Evolutionary conservation across 1,140 invertebrate species (phyloP).

Genomic region (Drosophila navojoa): DNA sequence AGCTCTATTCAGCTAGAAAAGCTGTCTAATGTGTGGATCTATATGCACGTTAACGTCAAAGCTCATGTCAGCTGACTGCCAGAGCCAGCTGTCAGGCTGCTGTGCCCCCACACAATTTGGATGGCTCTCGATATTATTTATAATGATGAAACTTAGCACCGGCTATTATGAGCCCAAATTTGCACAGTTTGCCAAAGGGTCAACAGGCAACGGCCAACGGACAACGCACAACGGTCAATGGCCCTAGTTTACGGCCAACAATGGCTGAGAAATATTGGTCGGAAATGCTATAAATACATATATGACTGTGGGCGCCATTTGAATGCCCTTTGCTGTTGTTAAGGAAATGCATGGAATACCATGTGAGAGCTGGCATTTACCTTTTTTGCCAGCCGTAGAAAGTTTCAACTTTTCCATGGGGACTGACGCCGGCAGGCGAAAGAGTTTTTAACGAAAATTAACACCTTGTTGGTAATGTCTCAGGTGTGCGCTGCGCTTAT

Average conservation of each 20-base stretch:
- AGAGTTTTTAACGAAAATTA: slow-evolving; percentile 5
- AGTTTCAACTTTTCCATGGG: not conserved
- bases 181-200: too few species aligned
- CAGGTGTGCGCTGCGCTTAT: slow-evolving; percentile 5
- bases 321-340: not conserved
- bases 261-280: not conserved
- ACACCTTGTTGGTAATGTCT: slow-evolving; percentile 12
- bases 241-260: not conserved
- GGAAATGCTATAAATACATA: not conserved
- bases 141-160: too few species aligned
- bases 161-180: too few species aligned
- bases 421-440: not conserved
- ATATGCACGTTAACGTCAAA: too few species aligned
- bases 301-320: not conserved
- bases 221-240: too few species aligned
- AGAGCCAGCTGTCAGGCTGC: too few species aligned
- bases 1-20: too few species aligned
- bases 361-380: not conserved
- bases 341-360: not conserved
- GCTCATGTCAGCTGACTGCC: too few species aligned
- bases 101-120: too few species aligned
- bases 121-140: too few species aligned
- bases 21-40: too few species aligned
- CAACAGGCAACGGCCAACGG: too few species aligned
- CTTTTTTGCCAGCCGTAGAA: not conserved